Conservation (phyloP, 1,140 invertebrate species). For the Philaenus spumarius region DNA sequence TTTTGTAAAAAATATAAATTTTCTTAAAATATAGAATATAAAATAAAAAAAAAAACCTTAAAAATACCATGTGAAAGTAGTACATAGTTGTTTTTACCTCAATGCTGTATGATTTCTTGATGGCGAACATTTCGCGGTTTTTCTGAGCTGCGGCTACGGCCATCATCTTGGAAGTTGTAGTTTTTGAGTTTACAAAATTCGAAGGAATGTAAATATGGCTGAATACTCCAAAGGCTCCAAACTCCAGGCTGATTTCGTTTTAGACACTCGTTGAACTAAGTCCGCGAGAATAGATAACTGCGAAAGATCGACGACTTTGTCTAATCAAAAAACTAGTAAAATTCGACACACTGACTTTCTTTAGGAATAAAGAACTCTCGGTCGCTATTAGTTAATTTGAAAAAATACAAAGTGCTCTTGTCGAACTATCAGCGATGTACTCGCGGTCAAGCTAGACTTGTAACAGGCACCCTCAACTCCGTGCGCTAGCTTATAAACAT, state of each 20-base stretch:
- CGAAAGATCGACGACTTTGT: slow-evolving; percentile 33
- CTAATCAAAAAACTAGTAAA: slow-evolving; percentile 44
- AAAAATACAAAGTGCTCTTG: slow-evolving; percentile 42
- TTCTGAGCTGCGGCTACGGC: slow-evolving; percentile 82
- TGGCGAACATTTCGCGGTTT: slow-evolving; percentile 89
- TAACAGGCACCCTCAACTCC: slow-evolving; percentile 31
- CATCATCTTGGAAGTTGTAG: slow-evolving; percentile 47
- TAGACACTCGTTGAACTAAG: not conserved
- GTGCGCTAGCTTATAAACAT: slow-evolving; percentile 40
- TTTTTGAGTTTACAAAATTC: not conserved
- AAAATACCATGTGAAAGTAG: no score
- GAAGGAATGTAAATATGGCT: slow-evolving; percentile 18
- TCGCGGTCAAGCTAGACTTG: slow-evolving; percentile 12
- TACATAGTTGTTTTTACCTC: no score
- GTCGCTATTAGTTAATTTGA: slow-evolving; percentile 44
- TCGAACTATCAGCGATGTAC: slow-evolving; percentile 36
- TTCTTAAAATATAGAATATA: no score
- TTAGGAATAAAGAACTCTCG: slow-evolving; percentile 36
- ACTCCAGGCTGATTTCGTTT: slow-evolving; percentile 20
- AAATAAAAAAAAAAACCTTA: no score
- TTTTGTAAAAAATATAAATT: no score
- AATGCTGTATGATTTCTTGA: slow-evolving; percentile 94
- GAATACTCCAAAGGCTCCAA: slow-evolving; percentile 26
- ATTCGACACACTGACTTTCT: slow-evolving; percentile 47
- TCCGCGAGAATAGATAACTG: no score